phyloP scores from a whole-genome alignment of 2,888 invertebrate species.

The Tipula confusa region DNA sequence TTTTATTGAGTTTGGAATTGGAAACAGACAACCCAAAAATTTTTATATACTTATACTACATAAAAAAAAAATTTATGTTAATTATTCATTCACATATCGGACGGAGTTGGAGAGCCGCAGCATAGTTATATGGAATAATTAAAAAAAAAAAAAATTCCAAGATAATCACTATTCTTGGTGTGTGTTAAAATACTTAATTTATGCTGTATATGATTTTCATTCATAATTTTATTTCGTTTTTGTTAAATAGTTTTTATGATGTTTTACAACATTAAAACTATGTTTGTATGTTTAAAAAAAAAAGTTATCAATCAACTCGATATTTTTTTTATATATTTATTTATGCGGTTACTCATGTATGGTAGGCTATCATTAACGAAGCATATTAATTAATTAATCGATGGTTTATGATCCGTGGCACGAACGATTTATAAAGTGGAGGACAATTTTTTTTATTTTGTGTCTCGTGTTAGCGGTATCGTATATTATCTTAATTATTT shows the following conservation, averaged over 20 bases:
- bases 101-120: not conserved
- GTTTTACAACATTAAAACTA: not conserved
- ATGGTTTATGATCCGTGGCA: not conserved
- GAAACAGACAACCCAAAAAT: constrained; percentile 8
- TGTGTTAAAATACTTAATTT: not conserved
- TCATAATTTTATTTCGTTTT: not conserved
- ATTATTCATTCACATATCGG: not conserved
- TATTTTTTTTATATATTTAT: not conserved
- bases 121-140: not conserved
- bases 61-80: not conserved
- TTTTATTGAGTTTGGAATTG: not conserved
- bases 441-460: not conserved
- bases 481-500: not conserved
- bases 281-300: too few relatives aligned
- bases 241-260: not conserved
- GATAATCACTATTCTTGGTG: not conserved
- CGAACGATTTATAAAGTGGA: not conserved
- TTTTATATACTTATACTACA: too few relatives aligned
- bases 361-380: not conserved
- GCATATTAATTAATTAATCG: not conserved
- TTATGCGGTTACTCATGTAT: not conserved
- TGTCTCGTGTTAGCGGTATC: not conserved
- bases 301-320: not conserved
- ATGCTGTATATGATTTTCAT: not conserved
- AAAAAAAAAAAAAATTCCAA: not conserved